Evolutionary conservation across 53 echinoderm and acorn worm genomes (phyloP).

Genomic region (Luidia sarsii): DNA sequence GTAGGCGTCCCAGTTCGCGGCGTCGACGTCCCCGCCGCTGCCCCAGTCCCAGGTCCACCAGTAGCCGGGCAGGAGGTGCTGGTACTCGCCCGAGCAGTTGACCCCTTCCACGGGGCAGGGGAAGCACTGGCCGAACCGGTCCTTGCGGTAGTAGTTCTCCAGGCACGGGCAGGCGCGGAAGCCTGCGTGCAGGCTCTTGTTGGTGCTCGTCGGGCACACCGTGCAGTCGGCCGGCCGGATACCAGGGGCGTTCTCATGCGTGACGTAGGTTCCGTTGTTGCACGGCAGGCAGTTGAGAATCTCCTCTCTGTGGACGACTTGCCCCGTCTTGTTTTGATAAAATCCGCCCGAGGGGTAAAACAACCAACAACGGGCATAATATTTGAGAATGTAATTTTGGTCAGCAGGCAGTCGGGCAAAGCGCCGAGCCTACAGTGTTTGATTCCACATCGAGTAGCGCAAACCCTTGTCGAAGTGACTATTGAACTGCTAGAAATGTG

Average conservation of each 20-base stretch:
- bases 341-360: slow-evolving; percentile 45
- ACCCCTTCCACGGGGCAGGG: slow-evolving; percentile 43
- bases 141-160: slow-evolving; percentile 32
- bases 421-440: no score
- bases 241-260: slow-evolving; percentile 27
- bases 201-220: slow-evolving; percentile 62
- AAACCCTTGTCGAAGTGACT: background rate
- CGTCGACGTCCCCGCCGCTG: no score
- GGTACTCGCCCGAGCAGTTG: slow-evolving; percentile 51
- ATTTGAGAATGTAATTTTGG: no score
- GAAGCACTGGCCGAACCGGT: slow-evolving; percentile 55
- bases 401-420: no score
- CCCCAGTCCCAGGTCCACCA: slow-evolving; percentile 67
- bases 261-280: slow-evolving; percentile 53
- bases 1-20: background rate
- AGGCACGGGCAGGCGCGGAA: slow-evolving; percentile 64
- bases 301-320: background rate
- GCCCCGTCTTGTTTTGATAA: slow-evolving; percentile 34
- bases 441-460: no score
- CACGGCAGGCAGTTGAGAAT: slow-evolving; percentile 38
- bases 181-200: slow-evolving; percentile 55
- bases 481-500: background rate
- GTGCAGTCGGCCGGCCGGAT: slow-evolving; percentile 37
- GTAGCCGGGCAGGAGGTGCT: slow-evolving; percentile 42
- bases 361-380: no score